A percentile compares a stretch with the other conserved stretches of the same genome.
phyloP scores from a whole-genome alignment of 2,797 vertebrate species.

The Huso huso region DNA sequence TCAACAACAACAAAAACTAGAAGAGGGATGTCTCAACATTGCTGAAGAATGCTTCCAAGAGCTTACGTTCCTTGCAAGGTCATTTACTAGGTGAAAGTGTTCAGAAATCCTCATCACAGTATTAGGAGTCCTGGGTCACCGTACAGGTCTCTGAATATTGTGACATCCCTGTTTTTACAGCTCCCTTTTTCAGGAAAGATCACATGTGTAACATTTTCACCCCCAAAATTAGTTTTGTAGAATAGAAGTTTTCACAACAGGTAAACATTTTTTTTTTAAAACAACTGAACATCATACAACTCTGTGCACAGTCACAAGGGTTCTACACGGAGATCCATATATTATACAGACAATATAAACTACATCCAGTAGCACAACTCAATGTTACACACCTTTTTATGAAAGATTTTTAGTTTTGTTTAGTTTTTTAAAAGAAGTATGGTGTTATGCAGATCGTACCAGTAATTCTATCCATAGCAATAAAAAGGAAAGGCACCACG shows the following conservation, averaged over 20 bases:
- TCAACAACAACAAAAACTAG: constrained; percentile 42
- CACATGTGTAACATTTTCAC: constrained; percentile 51
- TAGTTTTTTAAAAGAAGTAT: constrained; percentile 20
- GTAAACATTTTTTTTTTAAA: constrained; percentile 59
- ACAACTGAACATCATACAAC: constrained; percentile 60
- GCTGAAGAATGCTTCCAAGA: constrained; percentile 21
- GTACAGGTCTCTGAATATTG: constrained; percentile 20
- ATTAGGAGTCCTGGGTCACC: background rate
- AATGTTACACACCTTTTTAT: constrained; percentile 53
- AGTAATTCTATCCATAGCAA: constrained; percentile 44
- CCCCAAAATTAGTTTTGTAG: constrained; percentile 37
- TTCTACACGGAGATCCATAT: constrained; percentile 63
- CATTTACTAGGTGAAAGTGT: constrained; percentile 14
- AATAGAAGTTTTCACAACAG: constrained; percentile 57
- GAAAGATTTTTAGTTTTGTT: constrained; percentile 18
- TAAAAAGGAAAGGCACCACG: constrained; percentile 42
- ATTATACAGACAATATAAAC: constrained; percentile 72
- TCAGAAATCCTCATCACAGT: constrained; percentile 6
- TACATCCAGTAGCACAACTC: constrained; percentile 63
- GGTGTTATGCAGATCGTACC: constrained; percentile 36
- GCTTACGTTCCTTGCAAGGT: constrained; percentile 24
- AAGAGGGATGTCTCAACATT: constrained; percentile 46
- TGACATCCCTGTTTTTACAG: constrained; percentile 48
- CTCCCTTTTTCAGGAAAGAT: constrained; percentile 35
- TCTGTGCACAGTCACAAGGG: constrained; percentile 67